Conservation (phyloP, 1,140 invertebrate genomes). For the Heliconius hewitsoni region DNA sequence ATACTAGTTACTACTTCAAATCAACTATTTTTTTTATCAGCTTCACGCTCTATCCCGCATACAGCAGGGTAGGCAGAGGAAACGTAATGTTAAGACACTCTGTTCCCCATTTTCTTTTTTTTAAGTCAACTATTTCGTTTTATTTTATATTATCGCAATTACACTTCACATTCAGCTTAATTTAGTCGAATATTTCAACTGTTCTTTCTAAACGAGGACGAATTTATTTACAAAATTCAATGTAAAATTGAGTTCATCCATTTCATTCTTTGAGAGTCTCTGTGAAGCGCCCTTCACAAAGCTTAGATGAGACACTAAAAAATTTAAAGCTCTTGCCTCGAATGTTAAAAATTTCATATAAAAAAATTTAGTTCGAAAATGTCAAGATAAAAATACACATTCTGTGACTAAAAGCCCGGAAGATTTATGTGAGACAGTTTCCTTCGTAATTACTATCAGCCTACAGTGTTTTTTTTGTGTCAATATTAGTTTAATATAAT, state of each 20-base stretch:
- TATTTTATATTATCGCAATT: no score
- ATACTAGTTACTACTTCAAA: no score
- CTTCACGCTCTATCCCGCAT: no score
- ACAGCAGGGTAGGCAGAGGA: no score
- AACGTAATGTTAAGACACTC: no score
- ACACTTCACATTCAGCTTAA: no score
- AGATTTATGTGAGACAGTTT: conserved; percentile 10
- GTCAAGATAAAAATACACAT: conserved; percentile 8
- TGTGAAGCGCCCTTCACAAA: conserved; percentile 12
- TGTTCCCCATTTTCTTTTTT: no score
- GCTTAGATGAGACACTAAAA: conserved; percentile 11
- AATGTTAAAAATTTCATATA: not conserved
- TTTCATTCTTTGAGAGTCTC: not conserved
- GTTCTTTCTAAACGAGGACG: not conserved
- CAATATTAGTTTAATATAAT: not conserved
- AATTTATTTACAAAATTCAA: conserved; percentile 6
- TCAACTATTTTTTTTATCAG: no score
- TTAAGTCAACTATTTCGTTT: no score
- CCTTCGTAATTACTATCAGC: conserved; percentile 7
- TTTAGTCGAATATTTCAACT: conserved; percentile 1
- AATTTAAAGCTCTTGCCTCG: not conserved
- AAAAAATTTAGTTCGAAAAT: not conserved
- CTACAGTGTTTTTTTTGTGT: not conserved
- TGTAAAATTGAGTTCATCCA: conserved; percentile 10
- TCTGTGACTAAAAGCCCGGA: conserved; percentile 1